Evolutionary conservation across 2,797 vertebrate species (phyloP).

Genomic region (Falco rusticolus): DNA sequence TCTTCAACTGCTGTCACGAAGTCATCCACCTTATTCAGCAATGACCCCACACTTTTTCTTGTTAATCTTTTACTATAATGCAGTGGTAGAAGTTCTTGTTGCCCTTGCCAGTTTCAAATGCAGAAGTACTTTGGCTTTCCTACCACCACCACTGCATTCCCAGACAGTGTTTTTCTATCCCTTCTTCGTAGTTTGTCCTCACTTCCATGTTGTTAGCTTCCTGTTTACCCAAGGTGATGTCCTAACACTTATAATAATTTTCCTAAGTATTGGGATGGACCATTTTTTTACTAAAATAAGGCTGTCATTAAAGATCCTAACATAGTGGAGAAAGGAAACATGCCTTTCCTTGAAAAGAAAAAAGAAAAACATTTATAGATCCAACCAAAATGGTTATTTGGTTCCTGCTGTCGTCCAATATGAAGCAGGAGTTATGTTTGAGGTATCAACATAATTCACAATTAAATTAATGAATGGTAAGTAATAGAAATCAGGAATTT

Average conservation of each 20-base stretch:
- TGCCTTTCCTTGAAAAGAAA: neutral
- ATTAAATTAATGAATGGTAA: neutral
- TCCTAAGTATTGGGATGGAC: neutral
- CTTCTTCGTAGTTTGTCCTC: neutral
- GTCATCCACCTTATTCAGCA: neutral
- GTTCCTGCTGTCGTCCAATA: neutral
- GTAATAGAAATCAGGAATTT: neutral
- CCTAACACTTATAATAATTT: neutral
- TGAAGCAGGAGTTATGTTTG: neutral
- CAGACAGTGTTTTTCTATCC: neutral
- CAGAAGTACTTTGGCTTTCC: neutral
- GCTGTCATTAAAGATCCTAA: neutral
- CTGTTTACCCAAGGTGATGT: neutral
- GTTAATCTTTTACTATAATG: neutral
- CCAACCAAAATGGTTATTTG: neutral
- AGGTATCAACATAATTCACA: neutral
- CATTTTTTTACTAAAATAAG: neutral
- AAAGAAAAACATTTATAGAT: neutral
- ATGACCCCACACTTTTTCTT: neutral
- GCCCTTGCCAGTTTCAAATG: neutral
- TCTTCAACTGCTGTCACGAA: neutral
- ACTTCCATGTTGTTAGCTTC: neutral
- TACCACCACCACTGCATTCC: neutral
- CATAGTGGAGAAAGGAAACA: neutral
- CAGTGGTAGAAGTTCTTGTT: neutral